Base-by-base conservation (phyloP, 1,140 invertebrate species). In the Euglossa dilemma region DNA sequence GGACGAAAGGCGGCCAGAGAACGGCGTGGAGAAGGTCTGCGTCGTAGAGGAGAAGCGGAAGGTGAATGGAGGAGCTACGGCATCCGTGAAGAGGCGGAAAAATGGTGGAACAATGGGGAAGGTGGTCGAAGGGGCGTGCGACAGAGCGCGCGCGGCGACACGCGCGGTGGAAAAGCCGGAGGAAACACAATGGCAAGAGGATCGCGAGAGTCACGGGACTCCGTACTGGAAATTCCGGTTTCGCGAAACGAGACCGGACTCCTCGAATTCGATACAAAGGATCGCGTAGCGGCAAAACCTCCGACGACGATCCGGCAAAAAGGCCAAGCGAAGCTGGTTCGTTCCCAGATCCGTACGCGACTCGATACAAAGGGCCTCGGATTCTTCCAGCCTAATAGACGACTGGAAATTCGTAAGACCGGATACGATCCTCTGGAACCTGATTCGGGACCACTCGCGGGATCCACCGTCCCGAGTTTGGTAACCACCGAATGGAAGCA, bases 201-300 rank as follows among this genome's bases (percentile, higher is more conserved):
- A 72, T 56, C 36, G 52, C 4, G 50, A 20, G 52, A 61, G 54
- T 43, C 36, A 36, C n/a, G 59, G n/a, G 20, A 25, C 54, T 59
- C 23, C 12, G 18, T 43, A n/a, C 70, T 45, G 36, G 54, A 74
- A 59, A 74, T 56, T 74, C 71, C 71, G 71, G 71, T 74, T 74
- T 45, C 52, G 50, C 16, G 28, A 28, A 72, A 72, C 28, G 70
- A 72, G 70, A 72, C 70, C 20, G 52, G 52, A 72, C 50, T 72
- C n/a, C 12, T 6, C 23, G 16, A 56, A 56, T 72, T 56, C 52
- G 0, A 72, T 43, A 43, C 70, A 72, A 72, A 72, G 50, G 52
- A 43, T 43, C 28, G 28, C 43, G 14, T 16, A 8, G 12, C 28
- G 45, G 36, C 28, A 56, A 56, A 56, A 23, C 52, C 20, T 72